Base-by-base conservation (phyloP, 2,797 vertebrate species). In the Pelochelys cantorii region DNA sequence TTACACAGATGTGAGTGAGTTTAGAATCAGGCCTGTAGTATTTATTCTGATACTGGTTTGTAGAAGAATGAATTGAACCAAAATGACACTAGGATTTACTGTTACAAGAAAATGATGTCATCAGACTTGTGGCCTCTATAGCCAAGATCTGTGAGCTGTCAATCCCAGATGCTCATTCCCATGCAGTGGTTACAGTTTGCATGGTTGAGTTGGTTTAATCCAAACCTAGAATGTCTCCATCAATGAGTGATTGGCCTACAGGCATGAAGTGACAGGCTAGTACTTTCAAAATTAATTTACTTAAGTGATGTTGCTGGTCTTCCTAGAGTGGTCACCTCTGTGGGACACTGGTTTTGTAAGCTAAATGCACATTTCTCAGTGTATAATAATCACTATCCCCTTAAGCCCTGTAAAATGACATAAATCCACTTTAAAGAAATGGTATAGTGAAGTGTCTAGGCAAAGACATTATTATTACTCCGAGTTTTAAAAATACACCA, bases 211-310 rank as follows among this genome's bases (percentile, higher is more conserved):
- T 98, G 98, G 98, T 98, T 98, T 98, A 98, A 98, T 98, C 98
- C 96, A 97, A 98, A 98, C 97, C 98, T 95, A 96, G 97, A 97
- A 97, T 96, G 97, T 97, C 87, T 96, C 96, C 94, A 97, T 96
- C 97, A 97, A 97, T 97, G 98, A 98, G 97, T 97, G 96, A 94
- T 92, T 98, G 97, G 98, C 99, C 98, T 98, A 94, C 94, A 98
- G 99, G 98, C 98, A 97, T 94, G 90, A 97, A 97, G 98, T 98
- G 98, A 99, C 99, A 99, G 98, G 98, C 98, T 98, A 98, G 98
- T 98, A 98, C 98, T 98, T 98, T 99, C 98, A 98, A 98, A 98
- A 99, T 99, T 98, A 98, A 99, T 99, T 99, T 99, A 98, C 98
- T 98, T 98, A 99, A 98, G 98, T 98, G 98, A 98, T 96, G 85